Percentiles rank a stretch among this genome's conserved stretches.
These are phyloP conservation scores for Chesias legatella DNA, from an alignment of 2,888 invertebrate genomes.

Conservation along the genomic window DNA sequence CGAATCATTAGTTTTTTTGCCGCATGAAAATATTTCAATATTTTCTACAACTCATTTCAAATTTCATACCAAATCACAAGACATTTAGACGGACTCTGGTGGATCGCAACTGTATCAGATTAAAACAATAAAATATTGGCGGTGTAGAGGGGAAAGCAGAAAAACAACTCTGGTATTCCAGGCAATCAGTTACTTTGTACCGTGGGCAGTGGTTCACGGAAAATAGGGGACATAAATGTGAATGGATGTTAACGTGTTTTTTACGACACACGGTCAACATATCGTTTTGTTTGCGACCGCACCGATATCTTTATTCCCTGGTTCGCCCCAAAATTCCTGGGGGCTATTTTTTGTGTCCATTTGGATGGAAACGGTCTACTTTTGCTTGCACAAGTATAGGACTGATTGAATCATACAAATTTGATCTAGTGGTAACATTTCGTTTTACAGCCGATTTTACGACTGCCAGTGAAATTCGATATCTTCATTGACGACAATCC, in stretches of 20 bases:
- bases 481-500: no score
- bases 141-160: not conserved
- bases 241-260: constrained; percentile 81
- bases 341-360: constrained; percentile 41
- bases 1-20: no score
- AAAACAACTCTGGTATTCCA: constrained; percentile 25
- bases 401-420: no score
- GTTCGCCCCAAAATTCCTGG: constrained; percentile 56
- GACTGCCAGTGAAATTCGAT: no score
- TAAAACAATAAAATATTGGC: not conserved
- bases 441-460: no score
- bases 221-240: constrained; percentile 77
- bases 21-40: no score
- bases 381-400: not conserved
- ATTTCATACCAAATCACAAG: no score
- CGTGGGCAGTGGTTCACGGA: constrained; percentile 62
- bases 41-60: no score
- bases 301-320: constrained; percentile 68
- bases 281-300: constrained; percentile 75
- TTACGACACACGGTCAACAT: constrained; percentile 74
- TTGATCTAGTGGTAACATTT: no score
- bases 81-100: no score
- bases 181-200: constrained; percentile 72
- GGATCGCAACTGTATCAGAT: no score
- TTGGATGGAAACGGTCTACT: constrained; percentile 10